phyloP scores from a whole-genome alignment of 2,797 vertebrate genomes.

The Acridotheres tristis region DNA sequence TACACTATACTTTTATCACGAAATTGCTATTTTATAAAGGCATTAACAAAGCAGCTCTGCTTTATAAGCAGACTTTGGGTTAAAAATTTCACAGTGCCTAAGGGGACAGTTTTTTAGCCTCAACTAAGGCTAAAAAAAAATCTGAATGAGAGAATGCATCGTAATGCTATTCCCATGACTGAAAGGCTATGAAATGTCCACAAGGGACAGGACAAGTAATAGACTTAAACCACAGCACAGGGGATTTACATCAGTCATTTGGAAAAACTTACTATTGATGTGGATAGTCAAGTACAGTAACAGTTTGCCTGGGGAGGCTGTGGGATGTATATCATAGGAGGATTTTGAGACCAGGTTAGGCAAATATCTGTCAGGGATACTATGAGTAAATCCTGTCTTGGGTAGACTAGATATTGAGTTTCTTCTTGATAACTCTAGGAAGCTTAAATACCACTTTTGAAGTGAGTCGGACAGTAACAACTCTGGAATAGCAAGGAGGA shows the following conservation, averaged over 20 bases:
- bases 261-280: constrained; percentile 17
- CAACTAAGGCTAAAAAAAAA: neutral
- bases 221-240: neutral
- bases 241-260: constrained; percentile 42
- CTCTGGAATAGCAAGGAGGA: neutral
- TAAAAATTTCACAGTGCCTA: constrained; percentile 34
- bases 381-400: constrained; percentile 9
- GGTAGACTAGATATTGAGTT: neutral
- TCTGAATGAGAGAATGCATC: neutral
- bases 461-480: neutral
- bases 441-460: constrained; percentile 31
- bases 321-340: neutral
- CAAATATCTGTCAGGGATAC: neutral
- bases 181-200: constrained; percentile 46
- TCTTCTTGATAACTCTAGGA: constrained; percentile 5
- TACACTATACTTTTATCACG: neutral
- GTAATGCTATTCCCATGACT: constrained; percentile 24
- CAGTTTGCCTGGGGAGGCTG: neutral
- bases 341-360: constrained; percentile 28
- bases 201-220: constrained; percentile 47
- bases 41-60: constrained; percentile 17
- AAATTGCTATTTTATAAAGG: constrained; percentile 17
- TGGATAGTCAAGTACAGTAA: neutral
- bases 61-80: constrained; percentile 8
- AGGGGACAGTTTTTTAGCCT: constrained; percentile 22